Conservation (phyloP, 2,797 vertebrate genomes). For the Karalla daura region DNA sequence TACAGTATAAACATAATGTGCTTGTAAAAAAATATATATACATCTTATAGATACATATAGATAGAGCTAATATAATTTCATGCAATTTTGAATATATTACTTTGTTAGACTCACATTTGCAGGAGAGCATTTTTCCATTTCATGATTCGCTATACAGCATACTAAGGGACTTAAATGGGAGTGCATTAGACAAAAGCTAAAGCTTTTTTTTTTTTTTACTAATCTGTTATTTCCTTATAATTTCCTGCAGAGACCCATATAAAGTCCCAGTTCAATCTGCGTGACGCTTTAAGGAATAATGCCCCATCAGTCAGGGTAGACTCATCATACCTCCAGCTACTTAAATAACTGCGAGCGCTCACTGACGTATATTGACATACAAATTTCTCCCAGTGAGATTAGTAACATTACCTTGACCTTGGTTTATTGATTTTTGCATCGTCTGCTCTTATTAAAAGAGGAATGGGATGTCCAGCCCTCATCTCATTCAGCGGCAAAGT, state of each 20-base stretch:
- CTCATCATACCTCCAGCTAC: constrained; percentile 11
- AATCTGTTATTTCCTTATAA: not conserved
- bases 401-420: constrained; percentile 76
- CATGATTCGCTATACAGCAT: no score
- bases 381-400: constrained; percentile 69
- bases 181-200: not conserved
- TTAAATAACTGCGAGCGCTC: constrained; percentile 44
- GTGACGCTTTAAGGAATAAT: constrained; percentile 8
- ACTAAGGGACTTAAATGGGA: no score
- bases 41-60: no score
- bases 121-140: not conserved
- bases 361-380: constrained; percentile 67
- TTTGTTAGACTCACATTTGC: not conserved
- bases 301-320: constrained; percentile 28
- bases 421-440: constrained; percentile 71
- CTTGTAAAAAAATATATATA: not conserved
- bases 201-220: no score
- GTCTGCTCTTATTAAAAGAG: constrained; percentile 62
- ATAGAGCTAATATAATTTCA: no score
- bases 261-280: not conserved
- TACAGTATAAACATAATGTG: not conserved
- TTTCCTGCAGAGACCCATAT: not conserved
- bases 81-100: no score
- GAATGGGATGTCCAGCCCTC: constrained; percentile 54
- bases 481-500: constrained; percentile 37